Conservation (phyloP, 1,140 invertebrate genomes). For the Charaxes varanes region DNA sequence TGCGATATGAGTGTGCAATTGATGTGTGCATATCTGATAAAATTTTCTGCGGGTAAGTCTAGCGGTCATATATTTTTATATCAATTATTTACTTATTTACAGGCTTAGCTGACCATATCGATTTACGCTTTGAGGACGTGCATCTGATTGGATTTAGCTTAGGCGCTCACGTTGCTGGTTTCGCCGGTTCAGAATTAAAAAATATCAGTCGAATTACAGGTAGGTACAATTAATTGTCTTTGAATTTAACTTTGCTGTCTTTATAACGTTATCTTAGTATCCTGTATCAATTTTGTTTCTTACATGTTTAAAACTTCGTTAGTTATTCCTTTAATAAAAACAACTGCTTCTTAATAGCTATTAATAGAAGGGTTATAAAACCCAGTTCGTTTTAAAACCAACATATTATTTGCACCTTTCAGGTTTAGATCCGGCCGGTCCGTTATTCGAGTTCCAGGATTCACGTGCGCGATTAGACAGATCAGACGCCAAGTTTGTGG, state of each 20-base stretch:
- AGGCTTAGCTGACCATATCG: conserved; percentile 75
- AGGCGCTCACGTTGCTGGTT: conserved; percentile 95
- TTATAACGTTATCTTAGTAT: no score
- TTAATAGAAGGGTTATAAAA: no score
- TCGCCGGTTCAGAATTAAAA: conserved; percentile 89
- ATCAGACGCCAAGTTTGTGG: conserved; percentile 92
- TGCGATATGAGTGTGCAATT: no score
- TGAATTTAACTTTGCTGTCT: no score
- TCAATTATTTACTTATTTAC: conserved; percentile 21
- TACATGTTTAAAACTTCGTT: no score
- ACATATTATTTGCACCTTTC: no score
- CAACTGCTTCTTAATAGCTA: no score
- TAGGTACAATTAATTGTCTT: conserved; percentile 45
- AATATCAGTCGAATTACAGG: conserved; percentile 92
- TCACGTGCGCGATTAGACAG: conserved; percentile 86
- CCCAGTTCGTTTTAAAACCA: no score
- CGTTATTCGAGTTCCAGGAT: conserved; percentile 91
- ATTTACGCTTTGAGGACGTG: conserved; percentile 80
- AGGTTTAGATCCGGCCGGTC: conserved; percentile 93
- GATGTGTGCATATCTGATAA: no score
- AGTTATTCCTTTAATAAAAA: no score
- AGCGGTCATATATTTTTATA: no score
- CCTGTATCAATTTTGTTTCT: no score
- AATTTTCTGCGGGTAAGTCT: conserved; percentile 6
- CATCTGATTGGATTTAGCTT: conserved; percentile 94